Conservation (phyloP, 2,888 invertebrate species). For the Eupithecia subumbrata region DNA sequence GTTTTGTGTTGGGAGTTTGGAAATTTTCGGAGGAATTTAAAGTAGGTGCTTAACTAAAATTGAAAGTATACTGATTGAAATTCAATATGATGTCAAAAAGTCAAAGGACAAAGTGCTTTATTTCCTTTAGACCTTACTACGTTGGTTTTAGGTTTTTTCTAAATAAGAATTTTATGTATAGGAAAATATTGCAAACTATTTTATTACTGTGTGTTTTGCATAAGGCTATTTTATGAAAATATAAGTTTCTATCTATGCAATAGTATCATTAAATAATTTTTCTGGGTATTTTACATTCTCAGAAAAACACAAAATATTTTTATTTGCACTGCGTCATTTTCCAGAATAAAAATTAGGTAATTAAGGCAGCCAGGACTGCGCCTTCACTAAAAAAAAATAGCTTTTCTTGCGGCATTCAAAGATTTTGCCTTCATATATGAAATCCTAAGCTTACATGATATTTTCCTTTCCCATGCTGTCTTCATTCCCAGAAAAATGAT, state of each 20-base stretch:
- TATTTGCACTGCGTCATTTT: background rate
- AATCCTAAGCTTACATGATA: background rate
- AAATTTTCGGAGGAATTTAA: constrained; percentile 2
- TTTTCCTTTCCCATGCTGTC: background rate
- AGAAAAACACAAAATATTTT: background rate
- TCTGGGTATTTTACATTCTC: too few relatives aligned
- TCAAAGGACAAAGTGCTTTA: background rate
- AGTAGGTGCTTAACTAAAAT: background rate
- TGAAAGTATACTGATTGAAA: background rate
- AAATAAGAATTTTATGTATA: background rate
- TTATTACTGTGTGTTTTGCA: background rate
- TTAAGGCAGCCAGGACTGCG: background rate
- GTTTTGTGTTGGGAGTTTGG: background rate
- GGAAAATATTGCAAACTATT: background rate
- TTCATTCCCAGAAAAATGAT: background rate
- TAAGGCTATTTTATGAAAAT: background rate
- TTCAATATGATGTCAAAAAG: background rate
- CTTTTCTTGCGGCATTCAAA: background rate
- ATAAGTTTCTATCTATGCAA: too few relatives aligned
- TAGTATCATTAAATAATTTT: too few relatives aligned
- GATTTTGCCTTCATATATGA: background rate
- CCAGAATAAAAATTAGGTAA: background rate
- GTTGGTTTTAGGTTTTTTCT: background rate
- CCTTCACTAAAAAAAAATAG: background rate
- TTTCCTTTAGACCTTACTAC: background rate